Conservation (phyloP, 2,888 invertebrate species). For the Xestia ashworthii region DNA sequence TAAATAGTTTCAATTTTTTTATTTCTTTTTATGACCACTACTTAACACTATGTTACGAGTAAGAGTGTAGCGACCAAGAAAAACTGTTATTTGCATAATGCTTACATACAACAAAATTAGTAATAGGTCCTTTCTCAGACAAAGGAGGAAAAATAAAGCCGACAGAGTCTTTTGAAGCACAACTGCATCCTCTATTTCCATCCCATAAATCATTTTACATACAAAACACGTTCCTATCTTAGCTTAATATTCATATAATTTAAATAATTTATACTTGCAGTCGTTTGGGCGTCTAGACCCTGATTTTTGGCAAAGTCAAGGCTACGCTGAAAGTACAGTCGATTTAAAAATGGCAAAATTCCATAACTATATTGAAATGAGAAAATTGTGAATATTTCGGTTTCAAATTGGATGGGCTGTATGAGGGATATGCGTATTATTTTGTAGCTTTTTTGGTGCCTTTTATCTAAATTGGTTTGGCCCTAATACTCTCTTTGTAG, state of each 20-base stretch:
- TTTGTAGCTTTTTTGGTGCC: background rate
- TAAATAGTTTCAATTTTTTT: too few relatives aligned
- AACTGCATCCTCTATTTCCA: slow-evolving; percentile 34
- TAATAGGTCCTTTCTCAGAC: too few relatives aligned
- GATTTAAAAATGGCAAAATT: slow-evolving; percentile 32
- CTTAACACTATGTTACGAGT: too few relatives aligned
- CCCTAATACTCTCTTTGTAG: background rate
- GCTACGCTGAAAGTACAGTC: slow-evolving; percentile 67
- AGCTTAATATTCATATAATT: slow-evolving; percentile 71
- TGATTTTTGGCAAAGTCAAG: slow-evolving; percentile 85
- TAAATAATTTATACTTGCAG: slow-evolving; percentile 80
- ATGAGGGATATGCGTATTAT: background rate
- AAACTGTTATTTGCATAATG: too few relatives aligned
- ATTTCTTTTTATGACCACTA: too few relatives aligned
- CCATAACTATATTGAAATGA: slow-evolving; percentile 4
- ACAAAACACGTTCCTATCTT: slow-evolving; percentile 66
- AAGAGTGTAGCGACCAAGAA: too few relatives aligned
- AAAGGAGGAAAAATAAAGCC: slow-evolving; percentile 12
- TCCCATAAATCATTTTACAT: slow-evolving; percentile 64
- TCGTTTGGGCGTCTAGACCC: slow-evolving; percentile 73
- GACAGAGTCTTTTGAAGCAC: slow-evolving; percentile 12
- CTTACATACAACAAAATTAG: too few relatives aligned
- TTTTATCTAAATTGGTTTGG: slow-evolving; percentile 19
- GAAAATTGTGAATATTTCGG: background rate
- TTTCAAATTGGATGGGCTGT: slow-evolving; percentile 4